Conservation (phyloP, 2,113 vertebrate species). For the Elanoides forficatus region DNA sequence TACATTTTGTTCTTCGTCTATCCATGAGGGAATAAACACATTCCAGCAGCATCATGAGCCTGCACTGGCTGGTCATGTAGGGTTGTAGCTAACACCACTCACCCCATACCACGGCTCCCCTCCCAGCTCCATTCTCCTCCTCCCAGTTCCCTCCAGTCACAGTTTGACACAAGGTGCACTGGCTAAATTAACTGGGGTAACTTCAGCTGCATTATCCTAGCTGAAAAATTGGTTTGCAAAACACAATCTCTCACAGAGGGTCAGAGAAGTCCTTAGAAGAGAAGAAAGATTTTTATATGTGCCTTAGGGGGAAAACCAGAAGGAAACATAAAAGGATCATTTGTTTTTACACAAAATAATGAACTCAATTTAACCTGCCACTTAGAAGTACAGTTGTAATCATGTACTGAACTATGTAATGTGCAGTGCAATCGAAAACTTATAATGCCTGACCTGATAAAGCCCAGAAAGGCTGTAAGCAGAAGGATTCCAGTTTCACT, state of each 20-base stretch:
- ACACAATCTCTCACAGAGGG: not conserved
- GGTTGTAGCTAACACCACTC: not conserved
- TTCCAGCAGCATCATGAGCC: not conserved
- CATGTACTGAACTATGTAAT: not conserved
- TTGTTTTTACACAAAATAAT: not conserved
- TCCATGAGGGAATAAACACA: not conserved
- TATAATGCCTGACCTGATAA: not conserved
- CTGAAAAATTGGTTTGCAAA: not conserved
- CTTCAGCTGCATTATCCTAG: not conserved
- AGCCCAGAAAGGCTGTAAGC: not conserved
- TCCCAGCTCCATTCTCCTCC: not conserved
- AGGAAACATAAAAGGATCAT: not conserved
- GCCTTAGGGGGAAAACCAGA: not conserved
- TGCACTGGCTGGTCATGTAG: rapidly evolving
- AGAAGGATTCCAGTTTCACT: not conserved
- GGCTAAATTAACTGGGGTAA: not conserved
- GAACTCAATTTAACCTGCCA: not conserved
- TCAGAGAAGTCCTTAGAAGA: not conserved
- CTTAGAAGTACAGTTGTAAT: not conserved
- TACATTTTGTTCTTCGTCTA: not conserved
- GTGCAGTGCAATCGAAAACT: not conserved
- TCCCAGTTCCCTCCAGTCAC: not conserved
- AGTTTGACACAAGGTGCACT: not conserved
- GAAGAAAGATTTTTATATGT: not conserved
- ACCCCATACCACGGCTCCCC: rapidly evolving